These are phyloP conservation scores for Anneissia japonica DNA, from an alignment of 35 echinoderm and acorn worm species.

Conservation along the genomic window DNA sequence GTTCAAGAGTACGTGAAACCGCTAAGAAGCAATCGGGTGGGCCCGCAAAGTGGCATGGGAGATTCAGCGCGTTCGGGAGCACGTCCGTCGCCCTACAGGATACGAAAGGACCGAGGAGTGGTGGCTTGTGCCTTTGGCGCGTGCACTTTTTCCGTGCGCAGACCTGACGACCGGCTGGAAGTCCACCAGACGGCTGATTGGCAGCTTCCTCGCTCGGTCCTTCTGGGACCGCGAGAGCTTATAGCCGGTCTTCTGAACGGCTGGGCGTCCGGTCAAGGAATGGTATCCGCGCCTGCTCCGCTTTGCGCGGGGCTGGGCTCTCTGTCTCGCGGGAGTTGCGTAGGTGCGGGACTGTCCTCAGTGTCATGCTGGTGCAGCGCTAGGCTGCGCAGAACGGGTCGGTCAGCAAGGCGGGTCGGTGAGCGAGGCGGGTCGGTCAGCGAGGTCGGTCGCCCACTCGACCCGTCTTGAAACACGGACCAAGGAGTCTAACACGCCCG, in stretches of 20 bases:
- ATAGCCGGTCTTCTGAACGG: neutral
- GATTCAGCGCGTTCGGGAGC: neutral
- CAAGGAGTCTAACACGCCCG: constrained; percentile 78
- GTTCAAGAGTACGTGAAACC: too few relatives aligned
- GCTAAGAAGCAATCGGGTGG: too few relatives aligned
- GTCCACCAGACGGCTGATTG: neutral
- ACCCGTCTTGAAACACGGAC: constrained; percentile 94
- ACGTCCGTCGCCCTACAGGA: neutral
- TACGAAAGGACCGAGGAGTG: constrained; percentile 6
- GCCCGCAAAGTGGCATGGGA: too few relatives aligned
- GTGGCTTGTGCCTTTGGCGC: neutral
- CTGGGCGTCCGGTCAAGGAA: constrained; percentile 12
- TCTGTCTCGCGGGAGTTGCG: neutral
- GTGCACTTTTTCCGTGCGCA: constrained; percentile 23
- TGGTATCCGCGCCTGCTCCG: neutral
- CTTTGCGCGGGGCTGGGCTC: constrained; percentile 14
- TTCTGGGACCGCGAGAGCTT: neutral
- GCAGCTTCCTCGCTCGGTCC: neutral
- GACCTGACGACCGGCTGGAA: constrained; percentile 17
- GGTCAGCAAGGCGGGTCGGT: constrained; percentile 7
- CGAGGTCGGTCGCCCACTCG: constrained; percentile 34
- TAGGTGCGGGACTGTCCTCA: constrained; percentile 11
- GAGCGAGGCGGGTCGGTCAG: too few relatives aligned
- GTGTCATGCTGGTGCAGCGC: neutral
- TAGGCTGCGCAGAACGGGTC: neutral